These are phyloP conservation scores for Aphelinus atriplicis DNA, from an alignment of 1,140 invertebrate genomes.

Conservation along the genomic window DNA sequence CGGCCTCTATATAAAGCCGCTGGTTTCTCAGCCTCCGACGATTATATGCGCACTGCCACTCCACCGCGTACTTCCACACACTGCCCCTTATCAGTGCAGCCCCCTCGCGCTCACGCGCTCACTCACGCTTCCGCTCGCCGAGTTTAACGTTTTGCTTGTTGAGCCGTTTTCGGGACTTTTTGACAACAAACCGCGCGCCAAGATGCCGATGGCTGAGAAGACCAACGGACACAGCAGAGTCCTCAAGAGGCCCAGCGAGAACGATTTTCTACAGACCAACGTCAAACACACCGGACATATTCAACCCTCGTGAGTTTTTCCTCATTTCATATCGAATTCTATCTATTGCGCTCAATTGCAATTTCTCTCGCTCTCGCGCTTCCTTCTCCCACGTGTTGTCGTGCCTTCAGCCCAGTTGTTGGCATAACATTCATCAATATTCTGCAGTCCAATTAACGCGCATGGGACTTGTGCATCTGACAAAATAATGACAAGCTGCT, in stretches of 20 bases:
- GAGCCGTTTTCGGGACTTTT: conserved; percentile 14
- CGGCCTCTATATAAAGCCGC: conserved; percentile 15
- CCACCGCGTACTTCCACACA: not conserved
- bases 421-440: too few species aligned
- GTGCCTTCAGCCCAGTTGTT: too few species aligned
- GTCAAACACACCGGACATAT: conserved; percentile 47
- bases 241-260: conserved; percentile 51
- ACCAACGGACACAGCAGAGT: conserved; percentile 45
- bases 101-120: too few species aligned
- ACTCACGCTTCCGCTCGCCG: too few species aligned
- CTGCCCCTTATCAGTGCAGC: not conserved
- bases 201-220: conserved; percentile 48
- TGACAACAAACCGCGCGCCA: conserved; percentile 61
- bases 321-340: not conserved
- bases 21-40: not conserved
- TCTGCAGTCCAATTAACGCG: too few species aligned
- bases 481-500: too few species aligned
- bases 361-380: too few species aligned
- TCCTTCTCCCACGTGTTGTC: too few species aligned
- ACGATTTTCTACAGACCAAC: conserved; percentile 52
- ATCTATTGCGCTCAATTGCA: too few species aligned
- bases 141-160: conserved; percentile 8
- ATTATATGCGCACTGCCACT: conserved; percentile 32
- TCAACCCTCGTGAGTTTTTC: conserved; percentile 52
- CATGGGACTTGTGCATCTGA: too few species aligned